Evolutionary conservation across 2,888 invertebrate genomes (phyloP).

Genomic region (Amitus sp.): DNA sequence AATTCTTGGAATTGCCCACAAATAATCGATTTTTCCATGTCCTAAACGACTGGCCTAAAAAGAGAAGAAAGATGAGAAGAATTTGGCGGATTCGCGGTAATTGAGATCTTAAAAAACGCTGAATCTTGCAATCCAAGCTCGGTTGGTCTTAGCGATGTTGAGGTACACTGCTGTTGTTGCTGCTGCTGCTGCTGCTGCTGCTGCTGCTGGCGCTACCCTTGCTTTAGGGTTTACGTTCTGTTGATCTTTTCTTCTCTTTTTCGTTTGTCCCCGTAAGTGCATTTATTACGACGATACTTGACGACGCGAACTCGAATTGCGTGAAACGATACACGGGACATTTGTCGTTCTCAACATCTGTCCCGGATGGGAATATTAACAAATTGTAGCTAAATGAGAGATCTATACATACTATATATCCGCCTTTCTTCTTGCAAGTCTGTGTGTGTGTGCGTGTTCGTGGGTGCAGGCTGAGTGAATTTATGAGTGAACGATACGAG

Average conservation of each 20-base stretch:
- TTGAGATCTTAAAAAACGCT: too few relatives aligned
- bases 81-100: too few relatives aligned
- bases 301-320: slow-evolving; percentile 1
- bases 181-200: too few relatives aligned
- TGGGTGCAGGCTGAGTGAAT: too few relatives aligned
- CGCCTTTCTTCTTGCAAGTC: slow-evolving; percentile 7
- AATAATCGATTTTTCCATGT: too few relatives aligned
- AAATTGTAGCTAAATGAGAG: slow-evolving; percentile 3
- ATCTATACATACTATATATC: slow-evolving; percentile 8
- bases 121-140: slow-evolving; percentile 3
- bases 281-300: slow-evolving; percentile 7
- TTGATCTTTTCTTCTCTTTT: slow-evolving; percentile 1
- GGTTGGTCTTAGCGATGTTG: neutral
- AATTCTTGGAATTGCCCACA: too few relatives aligned
- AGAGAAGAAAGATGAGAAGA: too few relatives aligned
- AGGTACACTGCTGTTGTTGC: too few relatives aligned
- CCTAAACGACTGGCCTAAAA: too few relatives aligned
- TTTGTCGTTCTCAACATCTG: slow-evolving; percentile 3
- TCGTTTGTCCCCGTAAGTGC: slow-evolving; percentile 24
- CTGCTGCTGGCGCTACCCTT: too few relatives aligned
- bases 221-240: slow-evolving; percentile 4
- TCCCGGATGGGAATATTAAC: slow-evolving; percentile 4
- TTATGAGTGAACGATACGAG: slow-evolving; percentile 28
- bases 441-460: slow-evolving; percentile 32
- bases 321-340: slow-evolving; percentile 23